Conservation (phyloP, 2,113 vertebrate genomes). For the Nesogale talazaci region DNA sequence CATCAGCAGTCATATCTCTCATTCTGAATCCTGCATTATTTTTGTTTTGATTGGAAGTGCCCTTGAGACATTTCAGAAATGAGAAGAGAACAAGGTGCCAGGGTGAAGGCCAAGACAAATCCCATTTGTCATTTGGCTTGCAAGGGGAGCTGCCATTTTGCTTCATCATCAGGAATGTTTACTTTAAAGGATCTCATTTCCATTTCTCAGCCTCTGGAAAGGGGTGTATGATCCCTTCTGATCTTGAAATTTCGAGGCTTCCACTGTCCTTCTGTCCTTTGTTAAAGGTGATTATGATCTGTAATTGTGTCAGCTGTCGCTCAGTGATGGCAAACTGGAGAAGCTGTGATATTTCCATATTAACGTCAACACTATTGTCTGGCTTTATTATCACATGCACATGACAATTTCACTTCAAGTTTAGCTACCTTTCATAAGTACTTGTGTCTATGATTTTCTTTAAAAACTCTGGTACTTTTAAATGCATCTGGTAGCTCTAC, state of each 20-base stretch:
- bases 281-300: constrained; percentile 31
- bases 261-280: neutral
- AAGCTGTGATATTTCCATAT: constrained; percentile 21
- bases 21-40: neutral
- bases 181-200: constrained; percentile 6
- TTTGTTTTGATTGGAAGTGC: neutral
- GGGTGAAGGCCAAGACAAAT: neutral
- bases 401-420: neutral
- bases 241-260: neutral
- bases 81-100: constrained; percentile 20
- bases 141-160: neutral
- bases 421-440: neutral
- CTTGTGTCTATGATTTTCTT: neutral
- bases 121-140: neutral
- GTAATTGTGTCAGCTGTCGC: constrained; percentile 56
- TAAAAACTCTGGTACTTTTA: constrained; percentile 20
- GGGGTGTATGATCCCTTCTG: neutral
- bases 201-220: constrained; percentile 32
- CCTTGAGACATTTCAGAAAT: constrained; percentile 12
- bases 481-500: constrained; percentile 10
- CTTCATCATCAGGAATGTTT: neutral
- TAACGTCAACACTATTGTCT: neutral
- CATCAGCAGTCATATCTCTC: neutral
- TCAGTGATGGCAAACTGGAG: constrained; percentile 36
- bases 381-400: neutral